phyloP scores from a whole-genome alignment of 2,797 vertebrate genomes.

The Coilia nasus region DNA sequence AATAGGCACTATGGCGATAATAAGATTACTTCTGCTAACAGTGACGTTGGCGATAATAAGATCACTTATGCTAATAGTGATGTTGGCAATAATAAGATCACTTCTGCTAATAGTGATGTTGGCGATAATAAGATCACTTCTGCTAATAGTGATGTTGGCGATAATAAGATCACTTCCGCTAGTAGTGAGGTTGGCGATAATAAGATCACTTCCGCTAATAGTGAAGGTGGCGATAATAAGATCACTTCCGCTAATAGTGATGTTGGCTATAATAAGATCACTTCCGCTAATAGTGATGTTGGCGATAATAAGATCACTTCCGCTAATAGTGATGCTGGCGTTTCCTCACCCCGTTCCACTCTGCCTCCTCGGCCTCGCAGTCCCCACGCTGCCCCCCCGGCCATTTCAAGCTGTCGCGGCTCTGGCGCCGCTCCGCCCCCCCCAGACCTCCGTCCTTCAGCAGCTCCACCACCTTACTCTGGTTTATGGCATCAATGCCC shows the following conservation, averaged over 20 bases:
- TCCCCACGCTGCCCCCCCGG: constrained; percentile 68
- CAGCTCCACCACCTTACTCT: constrained; percentile 88
- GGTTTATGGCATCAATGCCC: constrained; percentile 87
- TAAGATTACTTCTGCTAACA: background rate
- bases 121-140: background rate
- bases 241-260: too few species aligned
- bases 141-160: too few species aligned
- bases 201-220: background rate
- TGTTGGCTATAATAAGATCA: background rate
- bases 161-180: background rate
- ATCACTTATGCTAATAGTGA: too few species aligned
- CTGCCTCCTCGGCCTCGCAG: constrained; percentile 76
- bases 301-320: background rate
- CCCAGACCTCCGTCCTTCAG: constrained; percentile 79
- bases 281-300: too few species aligned
- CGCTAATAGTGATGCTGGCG: too few species aligned
- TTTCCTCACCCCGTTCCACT: constrained; percentile 84
- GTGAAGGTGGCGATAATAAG: background rate
- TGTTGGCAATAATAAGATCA: background rate
- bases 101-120: too few species aligned
- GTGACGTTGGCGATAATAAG: background rate
- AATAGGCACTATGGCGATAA: too few species aligned
- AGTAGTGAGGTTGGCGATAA: too few species aligned
- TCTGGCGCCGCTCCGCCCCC: constrained; percentile 70
- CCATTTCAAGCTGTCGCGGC: constrained; percentile 67